These are phyloP conservation scores for Synanthedon myopaeformis DNA, from an alignment of 2,888 invertebrate genomes.

Conservation along the genomic window DNA sequence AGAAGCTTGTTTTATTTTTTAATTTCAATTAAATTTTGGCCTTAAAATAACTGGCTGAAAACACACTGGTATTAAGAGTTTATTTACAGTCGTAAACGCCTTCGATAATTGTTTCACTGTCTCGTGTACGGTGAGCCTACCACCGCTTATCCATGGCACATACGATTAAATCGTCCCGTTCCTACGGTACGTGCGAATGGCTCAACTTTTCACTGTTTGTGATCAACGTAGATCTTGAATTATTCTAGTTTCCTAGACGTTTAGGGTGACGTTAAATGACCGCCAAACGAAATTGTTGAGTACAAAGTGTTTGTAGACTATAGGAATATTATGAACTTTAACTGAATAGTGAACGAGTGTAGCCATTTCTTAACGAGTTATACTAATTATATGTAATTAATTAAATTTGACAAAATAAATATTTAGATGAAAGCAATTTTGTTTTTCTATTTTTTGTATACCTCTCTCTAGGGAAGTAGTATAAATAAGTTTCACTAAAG, in stretches of 20 bases:
- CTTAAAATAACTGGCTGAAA: too few species aligned
- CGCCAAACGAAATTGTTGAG: conserved; percentile 55
- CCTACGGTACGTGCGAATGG: not conserved
- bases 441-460: conserved; percentile 15
- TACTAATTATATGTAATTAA: conserved; percentile 33
- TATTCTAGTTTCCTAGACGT: not conserved
- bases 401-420: conserved; percentile 43
- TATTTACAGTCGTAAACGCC: too few species aligned
- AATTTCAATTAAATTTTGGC: too few species aligned
- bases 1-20: too few species aligned
- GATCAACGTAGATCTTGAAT: conserved; percentile 2
- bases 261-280: conserved; percentile 6
- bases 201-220: conserved; percentile 8
- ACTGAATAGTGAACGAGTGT: conserved; percentile 27
- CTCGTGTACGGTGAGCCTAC: too few species aligned
- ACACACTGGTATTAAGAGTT: too few species aligned
- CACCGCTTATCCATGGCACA: too few species aligned
- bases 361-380: conserved; percentile 40
- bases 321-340: conserved; percentile 18
- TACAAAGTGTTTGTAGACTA: conserved; percentile 49
- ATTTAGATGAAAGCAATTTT: conserved; percentile 41
- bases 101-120: too few species aligned
- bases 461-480: too few species aligned
- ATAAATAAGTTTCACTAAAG: too few species aligned
- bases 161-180: too few species aligned